Percentiles rank a stretch among this genome's conserved stretches.
Evolutionary conservation across 2,888 invertebrate species (phyloP).

Genomic region (Cantharis nigra): DNA sequence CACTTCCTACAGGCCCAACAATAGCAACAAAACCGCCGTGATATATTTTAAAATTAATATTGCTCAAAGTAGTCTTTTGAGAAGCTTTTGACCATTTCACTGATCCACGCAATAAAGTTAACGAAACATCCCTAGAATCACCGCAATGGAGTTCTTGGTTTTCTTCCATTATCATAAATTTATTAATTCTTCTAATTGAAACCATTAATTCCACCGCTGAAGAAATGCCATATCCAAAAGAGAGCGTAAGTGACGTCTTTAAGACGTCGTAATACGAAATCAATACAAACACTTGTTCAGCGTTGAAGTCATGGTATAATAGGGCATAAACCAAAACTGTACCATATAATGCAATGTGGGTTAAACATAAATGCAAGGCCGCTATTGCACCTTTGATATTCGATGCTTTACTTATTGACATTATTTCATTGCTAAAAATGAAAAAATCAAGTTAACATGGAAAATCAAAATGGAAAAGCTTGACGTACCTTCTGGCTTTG

Average conservation of each 20-base stretch:
- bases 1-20: conserved; percentile 71
- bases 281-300: conserved; percentile 85
- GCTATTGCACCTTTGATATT: not conserved
- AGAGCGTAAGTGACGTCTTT: conserved; percentile 85
- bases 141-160: conserved; percentile 23
- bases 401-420: conserved; percentile 73
- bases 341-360: conserved; percentile 83
- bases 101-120: too few species aligned
- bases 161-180: conserved; percentile 60
- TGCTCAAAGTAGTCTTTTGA: conserved; percentile 68
- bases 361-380: conserved; percentile 80
- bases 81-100: conserved; percentile 71
- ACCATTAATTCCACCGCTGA: conserved; percentile 80
- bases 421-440: conserved; percentile 67
- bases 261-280: conserved; percentile 90
- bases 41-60: conserved; percentile 68
- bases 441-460: too few species aligned
- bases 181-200: conserved; percentile 72
- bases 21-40: conserved; percentile 62
- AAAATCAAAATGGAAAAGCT: too few species aligned
- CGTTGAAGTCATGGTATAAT: conserved; percentile 71
- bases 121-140: too few species aligned
- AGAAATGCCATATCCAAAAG: conserved; percentile 85
- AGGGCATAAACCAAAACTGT: conserved; percentile 80
- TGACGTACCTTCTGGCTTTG: too few species aligned